Evolutionary conservation across 2,797 vertebrate genomes (phyloP).

Genomic region (Enteromius unitaeniatus): DNA sequence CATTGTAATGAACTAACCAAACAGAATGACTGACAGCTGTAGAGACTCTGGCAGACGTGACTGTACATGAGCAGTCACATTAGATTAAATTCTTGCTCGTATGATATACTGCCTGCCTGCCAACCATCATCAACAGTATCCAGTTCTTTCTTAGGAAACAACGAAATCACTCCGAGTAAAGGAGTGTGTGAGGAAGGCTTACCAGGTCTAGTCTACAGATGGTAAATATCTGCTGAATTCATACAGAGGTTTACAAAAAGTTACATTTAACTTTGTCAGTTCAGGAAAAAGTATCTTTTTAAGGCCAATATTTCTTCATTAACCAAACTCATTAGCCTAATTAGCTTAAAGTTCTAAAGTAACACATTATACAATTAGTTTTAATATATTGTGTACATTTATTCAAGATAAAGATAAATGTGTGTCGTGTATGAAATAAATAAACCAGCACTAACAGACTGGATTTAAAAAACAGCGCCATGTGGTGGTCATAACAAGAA

Average conservation of each 20-base stretch:
- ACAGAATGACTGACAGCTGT: constrained; percentile 51
- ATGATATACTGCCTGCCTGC: constrained; percentile 18
- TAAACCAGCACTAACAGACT: neutral
- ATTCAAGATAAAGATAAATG: neutral
- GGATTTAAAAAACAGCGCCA: constrained; percentile 62
- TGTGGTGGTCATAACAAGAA: constrained; percentile 70
- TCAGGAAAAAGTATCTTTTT: neutral
- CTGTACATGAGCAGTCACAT: constrained; percentile 41
- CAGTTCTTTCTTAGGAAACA: neutral
- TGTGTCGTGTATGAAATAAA: neutral
- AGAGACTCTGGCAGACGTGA: constrained; percentile 36
- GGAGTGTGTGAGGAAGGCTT: neutral
- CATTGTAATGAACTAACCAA: neutral
- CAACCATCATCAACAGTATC: constrained; percentile 38
- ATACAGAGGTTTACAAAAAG: neutral
- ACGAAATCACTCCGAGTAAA: constrained; percentile 11
- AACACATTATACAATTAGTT: neutral
- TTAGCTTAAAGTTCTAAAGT: neutral
- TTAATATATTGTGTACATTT: neutral
- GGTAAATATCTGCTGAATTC: neutral
- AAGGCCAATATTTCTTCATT: neutral
- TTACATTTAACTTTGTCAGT: neutral
- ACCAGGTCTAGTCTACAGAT: neutral
- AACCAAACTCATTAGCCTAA: neutral
- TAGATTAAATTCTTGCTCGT: constrained; percentile 46